These are phyloP conservation scores for Brienomyrus brachyistius DNA, from an alignment of 2,113 vertebrate genomes.

Conservation along the genomic window DNA sequence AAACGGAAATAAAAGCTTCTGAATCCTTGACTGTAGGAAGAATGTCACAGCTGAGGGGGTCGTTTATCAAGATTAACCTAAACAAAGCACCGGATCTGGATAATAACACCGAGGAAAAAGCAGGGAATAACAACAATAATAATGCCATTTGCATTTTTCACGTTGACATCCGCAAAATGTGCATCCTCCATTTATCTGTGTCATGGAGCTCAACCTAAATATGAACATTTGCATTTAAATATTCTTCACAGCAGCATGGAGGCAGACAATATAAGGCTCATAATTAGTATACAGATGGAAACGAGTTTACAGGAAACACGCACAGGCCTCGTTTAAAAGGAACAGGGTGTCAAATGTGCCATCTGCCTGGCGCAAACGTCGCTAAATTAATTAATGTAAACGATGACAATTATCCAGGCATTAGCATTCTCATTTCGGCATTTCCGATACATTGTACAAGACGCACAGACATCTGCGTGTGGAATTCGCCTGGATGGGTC, in stretches of 20 bases:
- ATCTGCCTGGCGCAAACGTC: not conserved
- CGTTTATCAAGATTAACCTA: not conserved
- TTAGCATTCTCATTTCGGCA: not conserved
- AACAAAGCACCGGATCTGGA: not conserved
- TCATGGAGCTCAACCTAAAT: not conserved
- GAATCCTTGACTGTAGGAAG: not conserved
- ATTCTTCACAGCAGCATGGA: not conserved
- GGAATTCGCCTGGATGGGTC: not conserved
- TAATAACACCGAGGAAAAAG: not conserved
- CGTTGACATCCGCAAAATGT: not conserved
- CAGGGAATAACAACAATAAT: not conserved
- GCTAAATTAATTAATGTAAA: not conserved
- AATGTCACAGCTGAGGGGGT: not conserved
- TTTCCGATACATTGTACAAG: not conserved
- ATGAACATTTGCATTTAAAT: not conserved
- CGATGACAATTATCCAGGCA: not conserved
- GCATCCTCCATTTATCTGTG: not conserved
- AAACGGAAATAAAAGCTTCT: not conserved
- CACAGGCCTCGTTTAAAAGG: not conserved
- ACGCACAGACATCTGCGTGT: not conserved
- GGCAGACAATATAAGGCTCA: not conserved
- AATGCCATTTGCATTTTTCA: not conserved
- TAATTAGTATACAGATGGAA: not conserved
- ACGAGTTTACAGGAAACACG: not conserved
- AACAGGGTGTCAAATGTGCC: not conserved